Evolutionary conservation across 2,113 vertebrate species (phyloP).

Genomic region (Polypterus bichir): DNA sequence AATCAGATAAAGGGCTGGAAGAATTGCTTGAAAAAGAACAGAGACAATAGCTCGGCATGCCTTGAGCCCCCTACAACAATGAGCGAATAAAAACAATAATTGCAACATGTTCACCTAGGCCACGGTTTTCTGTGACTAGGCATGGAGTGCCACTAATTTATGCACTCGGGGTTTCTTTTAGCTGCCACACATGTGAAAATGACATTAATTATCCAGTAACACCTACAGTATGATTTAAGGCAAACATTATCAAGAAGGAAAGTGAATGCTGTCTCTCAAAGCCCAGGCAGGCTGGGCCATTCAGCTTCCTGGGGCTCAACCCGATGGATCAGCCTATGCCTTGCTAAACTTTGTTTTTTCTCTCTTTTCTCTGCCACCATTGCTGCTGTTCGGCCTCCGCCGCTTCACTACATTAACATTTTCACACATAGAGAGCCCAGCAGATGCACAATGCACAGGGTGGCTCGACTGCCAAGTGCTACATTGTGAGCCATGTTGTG

Average conservation of each 20-base stretch:
- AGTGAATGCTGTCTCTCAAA: not conserved
- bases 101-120: slow-evolving; percentile 41
- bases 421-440: no score
- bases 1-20: slow-evolving; percentile 68
- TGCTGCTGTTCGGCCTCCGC: no score
- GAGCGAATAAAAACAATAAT: slow-evolving; percentile 34
- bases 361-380: no score
- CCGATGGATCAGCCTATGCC: no score
- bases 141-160: slow-evolving; percentile 40
- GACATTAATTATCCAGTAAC: slow-evolving; percentile 54
- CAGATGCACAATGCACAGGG: no score
- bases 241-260: slow-evolving; percentile 36
- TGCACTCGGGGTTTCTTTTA: slow-evolving; percentile 40
- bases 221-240: slow-evolving; percentile 50
- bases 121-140: slow-evolving; percentile 45
- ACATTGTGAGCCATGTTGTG: no score
- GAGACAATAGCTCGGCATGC: slow-evolving; percentile 50
- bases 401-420: no score
- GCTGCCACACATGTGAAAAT: slow-evolving; percentile 42
- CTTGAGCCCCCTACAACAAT: slow-evolving; percentile 40
- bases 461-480: no score
- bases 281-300: no score
- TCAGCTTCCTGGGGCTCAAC: no score
- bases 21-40: slow-evolving; percentile 50
- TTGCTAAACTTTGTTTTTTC: no score